Evolutionary conservation across 2,888 invertebrate genomes (phyloP), one percentile per base, ranked within the genome.

Genomic region (Matsumyia berberina): DNA sequence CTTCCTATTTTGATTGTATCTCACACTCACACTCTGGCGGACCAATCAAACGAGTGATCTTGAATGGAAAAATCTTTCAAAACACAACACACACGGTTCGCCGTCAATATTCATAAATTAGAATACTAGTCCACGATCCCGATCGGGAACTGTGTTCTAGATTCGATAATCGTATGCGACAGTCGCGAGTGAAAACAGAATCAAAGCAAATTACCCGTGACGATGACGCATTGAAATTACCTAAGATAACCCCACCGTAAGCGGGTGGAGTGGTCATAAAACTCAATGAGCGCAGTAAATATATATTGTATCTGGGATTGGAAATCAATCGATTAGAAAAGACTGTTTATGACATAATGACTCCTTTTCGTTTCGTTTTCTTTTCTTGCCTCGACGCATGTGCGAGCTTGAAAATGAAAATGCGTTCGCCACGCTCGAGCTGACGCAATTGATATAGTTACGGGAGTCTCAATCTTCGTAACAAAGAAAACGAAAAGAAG

Each of bases 271-370:
- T n/a, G 39, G 9, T 17, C 31, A 11, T 35, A 31, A 19, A 31
- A 39, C 11, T 17, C 12, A 69, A 44, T 11, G 19, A 29, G 19
- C 19, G 7, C 19, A 39, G 29, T 24, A 46, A 58, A 33, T 24
- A 12, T 12, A 11, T 35, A 64, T 35, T 24, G n/a, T 15, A 49
- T 74, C 74, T 37, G 11, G 37, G 66, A 57, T 66, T 49, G 74
- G 19, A 66, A 76, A 57, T 57, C 74, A 74, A 57, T 76, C 66
- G 66, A 31, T 51, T 58, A 67, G 66, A 76, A 76, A 76, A 67
- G 49, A 76, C 76, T 58, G 2, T 31, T 67, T 76, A 49, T 76
- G 76, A 76, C 76, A 67, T 67, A 67, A 67, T 58, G 35, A 46
- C 15, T 67, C 17, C 19, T 53, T 39, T 12, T 11, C n/a, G n/a